Base-by-base conservation (phyloP, 2,888 invertebrate species). In the Leptura quadrifasciata region DNA sequence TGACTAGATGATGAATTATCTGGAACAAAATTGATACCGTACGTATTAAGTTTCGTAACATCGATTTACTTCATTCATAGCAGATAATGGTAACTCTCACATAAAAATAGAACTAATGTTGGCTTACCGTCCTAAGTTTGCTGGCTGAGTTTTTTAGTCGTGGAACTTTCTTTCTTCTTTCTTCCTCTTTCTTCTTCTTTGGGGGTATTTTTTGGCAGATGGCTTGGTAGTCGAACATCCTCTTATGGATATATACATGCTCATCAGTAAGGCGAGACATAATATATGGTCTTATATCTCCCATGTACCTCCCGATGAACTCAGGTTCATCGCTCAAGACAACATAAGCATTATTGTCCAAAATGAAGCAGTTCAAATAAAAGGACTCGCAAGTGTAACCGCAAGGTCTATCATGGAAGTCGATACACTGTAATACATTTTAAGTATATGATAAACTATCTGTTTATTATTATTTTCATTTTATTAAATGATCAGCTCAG, bases 281-380 rank as follows among this genome's bases (percentile, higher is more conserved):
- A 24, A 97, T 92, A 60, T 94, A 93, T 5, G 87, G 85, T 58
- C 87, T 74, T 58, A 97, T 92, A 87, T 95, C 95, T 0, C 97
- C 98, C 85, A 97, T 96, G 88, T 97, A 97, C 76, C 95, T 93
- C 3, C 88, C 88, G 2, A 88, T 86, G 64, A 85, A 82, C 52
- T 89, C 91, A 0, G 91, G 89, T 72, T 94, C 92, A 84, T 96
- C 93, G 17, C 95, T 94, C n/a, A 95, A 93, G 1, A 96, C 89
- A 18, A 97, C 92, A 90, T 95, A 98, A 2, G 96, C 98, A 86
- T 97, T 96, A 88, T 96, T 96, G 88, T 98, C 98, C 54, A 98
- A 90, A 55, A 98, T 91, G 86, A 93, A 97, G 85, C 97, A 97
- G 77, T 95, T 94, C 87, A 94, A 91, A 69, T 92, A 92, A 60